Evolutionary conservation across 2,797 vertebrate genomes (phyloP).

Genomic region (Hozukius guyotensis): DNA sequence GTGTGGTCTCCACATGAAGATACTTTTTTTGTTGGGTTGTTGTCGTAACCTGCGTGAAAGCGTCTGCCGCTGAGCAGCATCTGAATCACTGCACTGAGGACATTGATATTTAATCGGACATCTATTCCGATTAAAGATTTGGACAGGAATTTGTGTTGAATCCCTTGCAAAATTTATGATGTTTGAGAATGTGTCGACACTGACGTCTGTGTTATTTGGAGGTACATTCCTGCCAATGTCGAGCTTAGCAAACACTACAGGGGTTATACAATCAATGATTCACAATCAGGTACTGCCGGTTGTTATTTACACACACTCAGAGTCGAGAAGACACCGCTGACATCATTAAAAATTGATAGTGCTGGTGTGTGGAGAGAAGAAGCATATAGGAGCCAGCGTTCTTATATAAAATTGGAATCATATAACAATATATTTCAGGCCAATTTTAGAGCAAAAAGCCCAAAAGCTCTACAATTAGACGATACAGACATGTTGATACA

Average conservation of each 20-base stretch:
- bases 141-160: background rate
- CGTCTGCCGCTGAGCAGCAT: background rate
- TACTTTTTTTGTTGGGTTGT: constrained; percentile 9
- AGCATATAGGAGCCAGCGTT: no score
- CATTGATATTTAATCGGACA: background rate
- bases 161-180: background rate
- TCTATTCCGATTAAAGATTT: background rate
- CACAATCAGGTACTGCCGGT: background rate
- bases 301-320: background rate
- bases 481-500: background rate
- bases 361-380: background rate
- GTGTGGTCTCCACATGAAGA: constrained; percentile 68
- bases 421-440: background rate
- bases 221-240: background rate
- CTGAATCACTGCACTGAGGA: background rate
- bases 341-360: background rate
- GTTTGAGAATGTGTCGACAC: background rate
- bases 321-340: background rate
- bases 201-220: background rate
- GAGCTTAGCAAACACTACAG: background rate
- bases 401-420: background rate
- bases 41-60: constrained; percentile 9
- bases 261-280: background rate
- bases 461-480: background rate
- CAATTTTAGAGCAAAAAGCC: background rate